Base-by-base conservation (phyloP, 2,113 vertebrate genomes). In the Arvicanthis niloticus region DNA sequence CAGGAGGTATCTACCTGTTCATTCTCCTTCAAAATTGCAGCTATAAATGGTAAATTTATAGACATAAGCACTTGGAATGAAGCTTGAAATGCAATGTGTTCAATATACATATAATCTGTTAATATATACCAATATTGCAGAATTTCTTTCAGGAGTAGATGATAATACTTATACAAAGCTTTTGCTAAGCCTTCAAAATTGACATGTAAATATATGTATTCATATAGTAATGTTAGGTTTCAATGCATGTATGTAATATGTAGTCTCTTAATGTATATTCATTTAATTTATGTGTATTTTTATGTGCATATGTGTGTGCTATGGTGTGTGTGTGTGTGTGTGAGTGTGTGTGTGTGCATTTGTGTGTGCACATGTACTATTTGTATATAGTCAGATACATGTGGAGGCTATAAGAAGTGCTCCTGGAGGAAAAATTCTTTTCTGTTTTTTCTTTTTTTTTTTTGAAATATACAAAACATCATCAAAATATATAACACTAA, bases 21-120 rank as follows among this genome's bases (percentile, higher is more conserved):
- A 80, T 65, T 91, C 26, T n/a, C 89, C 17, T 60, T n/a, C 58
- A 89, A 89, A 89, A 86, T 10, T 26, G 42, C 56, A 53, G 58
- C 13, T 2, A n/a, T 91, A 95, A 95, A 65, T 56, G 51, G 70
- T 62, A 86, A 56, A 80, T 40, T 95, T 91, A 93, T 68, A 45
- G 21, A 80, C 45, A 68, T 11, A 62, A 76, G 56, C 37, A 17
- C 48, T 90, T 95, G 45, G 48, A 53, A 80, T 93, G 17, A 65
- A 68, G 5, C 7, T 72, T 53, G 42, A 8, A 8, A 65, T 42
- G n/a, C n/a, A 91, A 45, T 84, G 89, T 86, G 34, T 26, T 95
- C 85, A 77, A 15, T 84, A 95, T 92, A 53, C 72, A 3, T 51
- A 77, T 34, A 26, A 6, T 48, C 29, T 16, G 56, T 21, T 92